phyloP scores from a whole-genome alignment of 1,140 invertebrate genomes.

The Sycophaga agraensis region DNA sequence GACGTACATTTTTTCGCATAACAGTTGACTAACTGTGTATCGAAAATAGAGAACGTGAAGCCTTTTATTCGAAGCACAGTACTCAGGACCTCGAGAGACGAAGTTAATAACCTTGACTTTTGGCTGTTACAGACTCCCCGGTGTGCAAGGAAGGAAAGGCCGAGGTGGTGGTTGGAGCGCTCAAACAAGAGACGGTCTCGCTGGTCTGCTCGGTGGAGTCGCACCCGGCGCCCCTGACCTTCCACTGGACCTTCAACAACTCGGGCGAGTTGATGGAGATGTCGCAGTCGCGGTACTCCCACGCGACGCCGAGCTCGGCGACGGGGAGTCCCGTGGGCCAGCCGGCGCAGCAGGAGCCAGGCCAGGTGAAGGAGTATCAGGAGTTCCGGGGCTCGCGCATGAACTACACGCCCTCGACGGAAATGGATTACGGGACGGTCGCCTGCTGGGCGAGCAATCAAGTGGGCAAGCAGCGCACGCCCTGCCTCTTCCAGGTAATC shows the following conservation, averaged over 20 bases:
- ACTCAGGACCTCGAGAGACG: too few relatives aligned
- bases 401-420: constrained; percentile 81
- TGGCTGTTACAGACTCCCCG: constrained; percentile 69
- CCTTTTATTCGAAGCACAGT: too few relatives aligned
- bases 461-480: constrained; percentile 77
- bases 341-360: constrained; percentile 34
- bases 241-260: constrained; percentile 88
- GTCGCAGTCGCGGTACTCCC: constrained; percentile 66
- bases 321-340: constrained; percentile 35
- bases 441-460: constrained; percentile 82
- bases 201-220: constrained; percentile 83
- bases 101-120: too few relatives aligned
- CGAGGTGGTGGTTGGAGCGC: constrained; percentile 77
- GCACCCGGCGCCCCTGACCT: constrained; percentile 76
- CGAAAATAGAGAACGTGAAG: too few relatives aligned
- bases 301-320: constrained; percentile 56
- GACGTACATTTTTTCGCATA: too few relatives aligned
- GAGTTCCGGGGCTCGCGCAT: constrained; percentile 66
- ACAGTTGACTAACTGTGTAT: too few relatives aligned
- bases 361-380: constrained; percentile 45
- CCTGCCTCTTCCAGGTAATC: constrained; percentile 81
- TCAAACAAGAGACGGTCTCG: constrained; percentile 81
- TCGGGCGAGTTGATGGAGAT: constrained; percentile 79
- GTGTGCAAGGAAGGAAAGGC: constrained; percentile 72
- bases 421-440: constrained; percentile 85